phyloP scores from a whole-genome alignment of 2,797 vertebrate species.

The Centroberyx gerrardi region DNA sequence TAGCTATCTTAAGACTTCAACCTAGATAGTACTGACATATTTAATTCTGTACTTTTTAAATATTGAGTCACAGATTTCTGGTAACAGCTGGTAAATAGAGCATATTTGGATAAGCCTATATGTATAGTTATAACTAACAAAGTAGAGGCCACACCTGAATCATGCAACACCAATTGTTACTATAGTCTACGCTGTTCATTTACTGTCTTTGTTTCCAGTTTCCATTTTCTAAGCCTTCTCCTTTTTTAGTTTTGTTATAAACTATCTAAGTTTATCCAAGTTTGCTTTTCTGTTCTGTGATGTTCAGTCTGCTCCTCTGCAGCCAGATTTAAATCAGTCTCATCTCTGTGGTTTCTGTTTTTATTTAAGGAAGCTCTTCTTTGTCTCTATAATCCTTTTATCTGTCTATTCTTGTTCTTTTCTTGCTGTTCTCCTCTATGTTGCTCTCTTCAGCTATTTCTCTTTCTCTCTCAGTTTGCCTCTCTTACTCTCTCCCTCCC shows the following conservation, averaged over 20 bases:
- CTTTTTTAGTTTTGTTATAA: constrained; percentile 1
- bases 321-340: constrained; percentile 12
- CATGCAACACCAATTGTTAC: too few relatives aligned
- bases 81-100: too few relatives aligned
- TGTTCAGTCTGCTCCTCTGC: neutral
- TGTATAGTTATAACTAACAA: too few relatives aligned
- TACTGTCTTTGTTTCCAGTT: neutral
- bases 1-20: too few relatives aligned
- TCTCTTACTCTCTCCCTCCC: neutral
- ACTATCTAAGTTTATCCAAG: neutral
- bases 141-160: neutral
- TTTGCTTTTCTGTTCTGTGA: constrained; percentile 3
- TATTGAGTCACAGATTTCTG: too few relatives aligned
- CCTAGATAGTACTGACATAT: too few relatives aligned
- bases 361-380: neutral
- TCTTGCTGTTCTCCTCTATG: neutral
- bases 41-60: too few relatives aligned
- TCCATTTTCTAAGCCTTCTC: constrained; percentile 1
- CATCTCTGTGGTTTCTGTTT: constrained; percentile 18
- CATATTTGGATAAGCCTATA: too few relatives aligned
- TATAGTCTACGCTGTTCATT: neutral
- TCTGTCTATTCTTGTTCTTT: neutral
- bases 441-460: neutral
- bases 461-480: neutral
- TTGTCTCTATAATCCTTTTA: constrained; percentile 15